Conservation (phyloP, 2,888 invertebrate species). For the Archaeoteleia sp. region DNA sequence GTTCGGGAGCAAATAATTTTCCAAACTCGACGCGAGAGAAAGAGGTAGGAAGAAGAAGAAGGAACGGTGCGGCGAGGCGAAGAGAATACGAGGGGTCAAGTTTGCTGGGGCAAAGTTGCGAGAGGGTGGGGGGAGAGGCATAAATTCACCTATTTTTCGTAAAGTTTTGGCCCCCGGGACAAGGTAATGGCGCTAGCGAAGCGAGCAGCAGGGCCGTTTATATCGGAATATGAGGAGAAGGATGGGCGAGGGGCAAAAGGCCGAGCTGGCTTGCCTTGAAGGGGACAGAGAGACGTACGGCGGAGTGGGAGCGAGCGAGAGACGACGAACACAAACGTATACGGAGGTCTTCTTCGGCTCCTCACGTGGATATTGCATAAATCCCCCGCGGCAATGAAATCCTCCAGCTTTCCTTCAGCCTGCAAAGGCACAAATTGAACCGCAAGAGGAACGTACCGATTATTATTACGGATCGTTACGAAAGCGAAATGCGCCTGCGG, state of each 20-base stretch:
- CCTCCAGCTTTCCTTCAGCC: constrained; percentile 24
- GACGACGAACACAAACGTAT: constrained; percentile 25
- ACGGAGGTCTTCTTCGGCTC: too few relatives aligned
- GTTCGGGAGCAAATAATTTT: constrained; percentile 58
- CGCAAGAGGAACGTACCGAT: constrained; percentile 2
- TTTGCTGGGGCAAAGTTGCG: constrained; percentile 10
- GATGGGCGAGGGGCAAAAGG: constrained; percentile 2
- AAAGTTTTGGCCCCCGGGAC: constrained; percentile 70
- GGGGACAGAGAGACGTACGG: constrained; percentile 6
- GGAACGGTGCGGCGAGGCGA: neutral
- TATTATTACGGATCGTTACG: constrained; percentile 2
- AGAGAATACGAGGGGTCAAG: constrained; percentile 14
- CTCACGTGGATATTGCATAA: constrained; percentile 55
- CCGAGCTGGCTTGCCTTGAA: neutral
- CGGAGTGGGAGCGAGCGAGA: constrained; percentile 13
- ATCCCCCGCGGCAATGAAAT: constrained; percentile 53
- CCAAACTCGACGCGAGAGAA: constrained; percentile 43
- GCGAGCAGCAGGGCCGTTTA: constrained; percentile 65
- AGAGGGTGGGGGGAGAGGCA: constrained; percentile 31
- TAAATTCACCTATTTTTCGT: constrained; percentile 69
- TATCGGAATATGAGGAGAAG: constrained; percentile 62
- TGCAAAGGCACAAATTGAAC: constrained; percentile 9
- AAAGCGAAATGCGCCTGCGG: too few relatives aligned
- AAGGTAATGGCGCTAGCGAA: constrained; percentile 67
- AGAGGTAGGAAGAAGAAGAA: neutral